Percentiles rank a stretch among this genome's conserved stretches.
These are phyloP conservation scores for Agraylea sexmaculata DNA, from an alignment of 1,140 invertebrate species.

Conservation along the genomic window DNA sequence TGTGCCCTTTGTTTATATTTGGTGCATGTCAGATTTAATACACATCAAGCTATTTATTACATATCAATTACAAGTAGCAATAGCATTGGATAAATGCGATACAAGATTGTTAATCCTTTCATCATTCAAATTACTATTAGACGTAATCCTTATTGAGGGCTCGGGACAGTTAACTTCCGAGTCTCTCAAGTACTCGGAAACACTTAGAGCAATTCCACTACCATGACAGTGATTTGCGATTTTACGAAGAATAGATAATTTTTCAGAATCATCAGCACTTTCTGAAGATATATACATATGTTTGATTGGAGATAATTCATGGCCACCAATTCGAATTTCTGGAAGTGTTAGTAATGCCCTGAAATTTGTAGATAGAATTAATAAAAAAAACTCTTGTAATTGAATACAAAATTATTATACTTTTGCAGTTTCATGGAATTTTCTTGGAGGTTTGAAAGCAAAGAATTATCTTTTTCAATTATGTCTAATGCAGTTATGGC, in stretches of 20 bases:
- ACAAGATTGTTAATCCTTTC: slow-evolving; percentile 40
- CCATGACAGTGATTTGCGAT: slow-evolving; percentile 49
- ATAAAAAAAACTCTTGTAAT: background rate
- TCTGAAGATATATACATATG: slow-evolving; percentile 56
- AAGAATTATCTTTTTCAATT: slow-evolving; percentile 54
- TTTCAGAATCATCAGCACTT: slow-evolving; percentile 35
- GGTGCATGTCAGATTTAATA: too few species aligned
- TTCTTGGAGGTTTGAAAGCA: slow-evolving; percentile 45
- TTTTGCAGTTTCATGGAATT: slow-evolving; percentile 43
- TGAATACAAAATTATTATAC: slow-evolving; percentile 18
- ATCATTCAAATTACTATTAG: slow-evolving; percentile 45
- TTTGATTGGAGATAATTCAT: slow-evolving; percentile 62
- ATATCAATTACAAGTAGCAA: slow-evolving; percentile 20
- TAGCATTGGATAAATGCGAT: slow-evolving; percentile 32
- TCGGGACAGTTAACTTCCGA: slow-evolving; percentile 47
- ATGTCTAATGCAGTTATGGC: slow-evolving; percentile 68
- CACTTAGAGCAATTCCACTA: slow-evolving; percentile 48
- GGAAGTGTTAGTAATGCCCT: slow-evolving; percentile 36
- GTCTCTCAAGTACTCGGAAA: slow-evolving; percentile 50
- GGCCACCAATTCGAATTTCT: slow-evolving; percentile 44
- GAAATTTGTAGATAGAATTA: slow-evolving; percentile 20
- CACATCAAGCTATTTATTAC: too few species aligned
- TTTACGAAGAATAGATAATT: slow-evolving; percentile 44
- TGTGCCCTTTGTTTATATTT: too few species aligned
- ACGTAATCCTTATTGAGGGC: slow-evolving; percentile 51